Percentiles rank a stretch among this genome's conserved stretches.
Conservation (phyloP, 1,140 invertebrate genomes). For the Saccostrea cuccullata region DNA sequence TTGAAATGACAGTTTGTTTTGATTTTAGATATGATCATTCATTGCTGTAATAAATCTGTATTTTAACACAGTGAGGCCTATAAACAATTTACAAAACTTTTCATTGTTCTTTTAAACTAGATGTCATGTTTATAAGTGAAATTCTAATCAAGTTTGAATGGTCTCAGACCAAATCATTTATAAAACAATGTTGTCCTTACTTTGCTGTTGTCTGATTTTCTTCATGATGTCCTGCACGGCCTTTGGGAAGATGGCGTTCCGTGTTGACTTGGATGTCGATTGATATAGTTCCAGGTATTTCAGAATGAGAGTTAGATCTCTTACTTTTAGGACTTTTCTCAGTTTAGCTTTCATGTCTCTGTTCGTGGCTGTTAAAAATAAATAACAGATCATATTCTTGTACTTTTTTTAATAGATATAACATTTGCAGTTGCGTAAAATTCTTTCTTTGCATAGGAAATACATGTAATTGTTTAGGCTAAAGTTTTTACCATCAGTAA, state of each 20-base stretch:
- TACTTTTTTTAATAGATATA: neutral
- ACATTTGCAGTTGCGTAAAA: neutral
- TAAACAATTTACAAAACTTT: no score
- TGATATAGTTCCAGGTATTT: conserved; percentile 39
- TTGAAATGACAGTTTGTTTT: neutral
- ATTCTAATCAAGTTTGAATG: no score
- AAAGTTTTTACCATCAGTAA: conserved; percentile 29
- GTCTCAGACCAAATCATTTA: no score
- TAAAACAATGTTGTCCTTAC: neutral
- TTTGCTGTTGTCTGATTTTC: conserved; percentile 35
- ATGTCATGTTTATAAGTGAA: no score
- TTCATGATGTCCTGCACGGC: conserved; percentile 25
- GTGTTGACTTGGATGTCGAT: neutral
- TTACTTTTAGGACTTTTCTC: conserved; percentile 28
- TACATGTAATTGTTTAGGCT: neutral
- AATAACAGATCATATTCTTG: neutral
- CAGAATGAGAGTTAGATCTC: conserved; percentile 32
- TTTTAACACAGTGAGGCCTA: no score
- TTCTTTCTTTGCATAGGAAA: no score
- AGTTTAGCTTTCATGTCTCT: conserved; percentile 24
- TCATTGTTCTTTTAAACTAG: no score
- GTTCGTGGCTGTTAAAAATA: conserved; percentile 34
- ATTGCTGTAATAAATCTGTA: no score
- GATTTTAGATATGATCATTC: neutral
- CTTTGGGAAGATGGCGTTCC: conserved; percentile 6